Base-by-base conservation (phyloP, 1,140 invertebrate species). In the Penaeus japonicus region DNA sequence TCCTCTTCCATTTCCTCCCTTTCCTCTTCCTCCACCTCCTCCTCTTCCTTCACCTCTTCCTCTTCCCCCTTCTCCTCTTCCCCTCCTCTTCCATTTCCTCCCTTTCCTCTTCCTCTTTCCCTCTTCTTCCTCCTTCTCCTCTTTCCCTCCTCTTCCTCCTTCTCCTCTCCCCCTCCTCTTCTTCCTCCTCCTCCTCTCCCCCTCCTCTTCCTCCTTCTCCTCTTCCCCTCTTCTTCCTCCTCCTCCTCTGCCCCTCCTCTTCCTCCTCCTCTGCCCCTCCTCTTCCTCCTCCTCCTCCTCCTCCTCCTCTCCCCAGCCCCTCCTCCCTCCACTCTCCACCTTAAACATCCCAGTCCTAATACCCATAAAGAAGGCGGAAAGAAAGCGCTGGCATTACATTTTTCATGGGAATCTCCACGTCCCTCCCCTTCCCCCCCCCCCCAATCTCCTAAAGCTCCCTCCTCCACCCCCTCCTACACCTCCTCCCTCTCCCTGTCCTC, bases 381-480 rank as follows among this genome's bases (percentile, higher is more conserved):
- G 70, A 75, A n/a, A 85, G 83, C 83, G 55, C 24, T 54, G 70
- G 83, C 70, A 85, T 85, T 85, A 85, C 83, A 85, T 85, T 85
- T 85, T 85, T 85, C 83, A 85, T 75, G 83, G 83, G 70, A 85
- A 75, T 85, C 83, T 54, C 55, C 65, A 27, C n/a, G 7, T 7
- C 7, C 35, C 35, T 7, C 35, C 35, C 7, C 35, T 39, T 39
- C 7, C 35, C 2, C 35, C 35, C 35, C 35, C 7, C 35, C 35
- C 7, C 35, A 39, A 4, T 39, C 35, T 7, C 7, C 35, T 7
- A n/a, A n/a, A n/a, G n/a, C 7, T 7, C 35, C 7, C 35, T 7
- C 7, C 35, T 7, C 7, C 35, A 2, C 2, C 7, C 35, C 35
- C 7, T 39, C 35, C 35, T 7, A 39, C 35, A 4, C 35, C 35